Conservation (phyloP, 2,888 invertebrate species). For the Phaedon cochleariae region DNA sequence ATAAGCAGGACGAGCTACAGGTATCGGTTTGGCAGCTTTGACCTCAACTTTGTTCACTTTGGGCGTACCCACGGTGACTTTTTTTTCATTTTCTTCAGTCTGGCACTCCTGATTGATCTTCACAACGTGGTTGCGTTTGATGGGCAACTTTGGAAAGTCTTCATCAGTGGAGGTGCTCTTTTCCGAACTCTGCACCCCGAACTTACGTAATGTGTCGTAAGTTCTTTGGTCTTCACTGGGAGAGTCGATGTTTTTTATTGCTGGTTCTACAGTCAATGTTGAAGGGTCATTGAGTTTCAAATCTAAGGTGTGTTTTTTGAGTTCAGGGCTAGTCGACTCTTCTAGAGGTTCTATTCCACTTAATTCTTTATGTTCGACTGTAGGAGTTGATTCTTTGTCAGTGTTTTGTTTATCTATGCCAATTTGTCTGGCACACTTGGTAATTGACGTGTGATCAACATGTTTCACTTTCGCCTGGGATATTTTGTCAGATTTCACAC, state of each 20-base stretch:
- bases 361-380: constrained; percentile 1
- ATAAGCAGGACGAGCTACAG: constrained; percentile 58
- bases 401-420: constrained; percentile 15
- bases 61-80: constrained; percentile 25
- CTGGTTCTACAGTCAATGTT: constrained; percentile 1
- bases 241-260: constrained; percentile 53
- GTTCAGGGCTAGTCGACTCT: constrained; percentile 6
- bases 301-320: constrained; percentile 35
- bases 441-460: constrained; percentile 6
- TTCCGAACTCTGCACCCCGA: constrained; percentile 58
- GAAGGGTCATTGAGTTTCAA: constrained; percentile 36
- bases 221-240: constrained; percentile 62
- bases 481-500: constrained; percentile 22
- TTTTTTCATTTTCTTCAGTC: constrained; percentile 56
- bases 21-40: constrained; percentile 41
- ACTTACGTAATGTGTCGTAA: constrained; percentile 58
- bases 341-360: neutral
- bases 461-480: constrained; percentile 14
- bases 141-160: constrained; percentile 54
- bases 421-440: constrained; percentile 10
- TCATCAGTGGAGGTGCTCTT: constrained; percentile 60
- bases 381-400: constrained; percentile 14
- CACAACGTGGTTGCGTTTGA: constrained; percentile 50
- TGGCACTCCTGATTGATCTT: constrained; percentile 60
- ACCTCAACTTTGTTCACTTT: constrained; percentile 43